Base-by-base conservation (phyloP, 2,113 vertebrate genomes). In the Oceanites oceanicus region DNA sequence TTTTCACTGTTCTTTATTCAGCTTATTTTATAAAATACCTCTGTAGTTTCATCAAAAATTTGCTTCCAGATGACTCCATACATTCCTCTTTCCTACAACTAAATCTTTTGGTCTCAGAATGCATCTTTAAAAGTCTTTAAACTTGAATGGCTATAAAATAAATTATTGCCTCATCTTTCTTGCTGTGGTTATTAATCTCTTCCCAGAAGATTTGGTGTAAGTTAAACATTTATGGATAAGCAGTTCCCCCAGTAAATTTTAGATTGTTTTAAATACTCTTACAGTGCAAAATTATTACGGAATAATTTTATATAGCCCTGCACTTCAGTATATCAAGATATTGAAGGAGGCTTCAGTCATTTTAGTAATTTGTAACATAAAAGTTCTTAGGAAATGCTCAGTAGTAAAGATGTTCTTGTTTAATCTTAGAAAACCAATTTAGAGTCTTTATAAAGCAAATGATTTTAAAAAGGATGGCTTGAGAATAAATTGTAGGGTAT, bases 101-200 rank as follows among this genome's bases (percentile, higher is more conserved):
- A 63, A 67, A 70, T 72, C 20, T 72, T 72, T 49, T n/a, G 5
- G 68, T 91, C 62, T 91, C 55, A 66, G 59, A 89, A 91, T 80
- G 68, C 34, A 38, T 95, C 61, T 91, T 92, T 67, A 71, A 56
- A 76, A 63, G 17, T 91, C 73, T 87, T 95, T 80, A 91, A 89
- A 78, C 22, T 42, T 90, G 70, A 78, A 94, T 55, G 32, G 20
- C 44, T 78, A 50, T 67, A 85, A 93, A 89, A 85, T 74, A 87
- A 94, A 86, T 68, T 32, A 63, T 38, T 67, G n/a, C 29, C 29
- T 83, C 71, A 67, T 67, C 61, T 90, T 50, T 84, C 77, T 94
- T 91, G 42, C 73, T 47, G 16, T 81, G 47, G 38, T 22, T 74
- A 63, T 84, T 55, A 87, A 88, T 76, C 30, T 85, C 44, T 71